Evolutionary conservation across 1,140 invertebrate species (phyloP), one percentile per base, ranked within the genome.

Genomic region (Pogonomyrmex californicus): DNA sequence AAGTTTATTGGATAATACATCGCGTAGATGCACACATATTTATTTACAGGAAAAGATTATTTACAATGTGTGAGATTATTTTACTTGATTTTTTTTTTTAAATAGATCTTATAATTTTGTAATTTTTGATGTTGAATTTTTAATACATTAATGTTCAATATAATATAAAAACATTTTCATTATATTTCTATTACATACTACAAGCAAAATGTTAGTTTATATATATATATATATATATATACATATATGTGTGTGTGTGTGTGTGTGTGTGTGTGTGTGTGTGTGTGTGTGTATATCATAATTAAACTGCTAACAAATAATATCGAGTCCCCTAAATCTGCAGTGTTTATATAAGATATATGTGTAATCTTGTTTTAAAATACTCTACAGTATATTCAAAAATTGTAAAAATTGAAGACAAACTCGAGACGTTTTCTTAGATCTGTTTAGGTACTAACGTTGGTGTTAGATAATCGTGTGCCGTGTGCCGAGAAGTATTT

Each of bases 381-480:
- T 75, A 75, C 41, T 83, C 44, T 83, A 47, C 14, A 9, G 38
- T 17, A 54, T 49, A 62, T 83, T 1, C 77, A 71, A 87, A 76
- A 1, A 62, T 49, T 14, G 30, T 14, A 62, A 60, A 71, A 89
- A 86, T 33, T 86, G 73, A 86, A 88, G 83, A 87, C n/a, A 14
- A 82, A 65, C 33, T 77, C 65, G 60, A 58, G 68, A 83, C 68
- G 68, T 83, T 83, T 83, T 66, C 77, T 83, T 87, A 82, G 85
- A 81, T 88, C 83, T 89, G 89, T 68, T 94, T 94, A 95, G 94
- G 93, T 94, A 95, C 94, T 95, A 95, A 95, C 94, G 92, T 95
- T 95, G 94, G 92, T 95, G 94, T 95, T 94, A 95, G 94, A 94
- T 95, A 94, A 95, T 95, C 93, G 94, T 95, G 94, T 95, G 94